These are phyloP conservation scores for Monochamus alternatus DNA, from an alignment of 2,888 invertebrate species.

Conservation along the genomic window DNA sequence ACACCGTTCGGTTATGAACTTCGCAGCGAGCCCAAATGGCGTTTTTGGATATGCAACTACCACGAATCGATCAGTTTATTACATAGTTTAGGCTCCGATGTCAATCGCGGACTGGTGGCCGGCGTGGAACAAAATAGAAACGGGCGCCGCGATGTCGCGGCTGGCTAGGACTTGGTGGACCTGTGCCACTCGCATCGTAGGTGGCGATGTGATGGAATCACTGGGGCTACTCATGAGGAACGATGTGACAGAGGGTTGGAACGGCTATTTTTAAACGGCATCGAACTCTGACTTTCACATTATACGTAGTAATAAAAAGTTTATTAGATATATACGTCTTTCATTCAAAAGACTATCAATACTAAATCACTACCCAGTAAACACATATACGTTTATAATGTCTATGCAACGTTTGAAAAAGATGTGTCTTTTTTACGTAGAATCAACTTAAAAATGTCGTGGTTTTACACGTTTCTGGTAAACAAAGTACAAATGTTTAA, in stretches of 20 bases:
- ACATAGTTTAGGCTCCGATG: constrained; percentile 34
- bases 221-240: neutral
- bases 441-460: too few species aligned
- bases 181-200: neutral
- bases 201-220: neutral
- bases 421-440: too few species aligned
- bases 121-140: constrained; percentile 15
- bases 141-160: constrained; percentile 19
- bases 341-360: too few species aligned
- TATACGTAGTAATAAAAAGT: neutral
- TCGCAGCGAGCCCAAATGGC: neutral
- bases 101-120: constrained; percentile 34
- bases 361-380: too few species aligned
- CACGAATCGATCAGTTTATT: constrained; percentile 32
- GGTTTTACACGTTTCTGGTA: too few species aligned
- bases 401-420: too few species aligned
- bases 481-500: too few species aligned
- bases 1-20: too few species aligned
- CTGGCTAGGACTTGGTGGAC: neutral
- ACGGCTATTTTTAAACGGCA: neutral
- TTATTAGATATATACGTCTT: neutral
- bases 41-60: neutral
- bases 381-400: too few species aligned
- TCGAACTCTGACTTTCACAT: neutral
- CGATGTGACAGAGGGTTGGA: neutral